Evolutionary conservation across 2,113 vertebrate genomes (phyloP).

Genomic region (Grantiella picta): DNA sequence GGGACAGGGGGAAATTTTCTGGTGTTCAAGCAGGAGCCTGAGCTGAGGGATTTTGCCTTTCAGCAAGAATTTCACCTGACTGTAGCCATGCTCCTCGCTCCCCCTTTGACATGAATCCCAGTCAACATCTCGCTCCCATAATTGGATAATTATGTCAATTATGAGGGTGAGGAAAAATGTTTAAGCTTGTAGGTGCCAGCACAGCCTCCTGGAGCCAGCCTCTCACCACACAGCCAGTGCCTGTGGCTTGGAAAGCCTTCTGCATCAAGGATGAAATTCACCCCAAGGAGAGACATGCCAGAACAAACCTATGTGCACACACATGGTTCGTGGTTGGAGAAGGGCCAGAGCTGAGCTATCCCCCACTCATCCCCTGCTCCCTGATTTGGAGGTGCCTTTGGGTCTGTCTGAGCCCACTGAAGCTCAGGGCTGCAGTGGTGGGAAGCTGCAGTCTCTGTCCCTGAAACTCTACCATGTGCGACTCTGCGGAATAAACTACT

Average conservation of each 20-base stretch:
- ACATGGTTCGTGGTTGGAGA: fast-evolving
- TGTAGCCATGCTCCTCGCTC: background rate
- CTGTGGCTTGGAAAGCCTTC: background rate
- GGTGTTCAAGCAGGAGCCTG: background rate
- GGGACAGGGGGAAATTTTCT: background rate
- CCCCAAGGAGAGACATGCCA: background rate
- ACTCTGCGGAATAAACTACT: background rate
- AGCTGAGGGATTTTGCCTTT: background rate
- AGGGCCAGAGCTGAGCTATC: background rate
- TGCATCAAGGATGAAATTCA: background rate
- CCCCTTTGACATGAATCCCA: background rate
- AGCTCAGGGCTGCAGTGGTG: background rate
- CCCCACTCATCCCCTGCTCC: background rate
- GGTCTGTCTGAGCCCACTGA: background rate
- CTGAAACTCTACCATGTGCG: fast-evolving
- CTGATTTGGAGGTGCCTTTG: background rate
- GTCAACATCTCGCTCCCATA: background rate
- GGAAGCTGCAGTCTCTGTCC: background rate
- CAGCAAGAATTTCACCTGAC: background rate
- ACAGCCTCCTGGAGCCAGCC: background rate
- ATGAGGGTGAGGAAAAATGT: background rate
- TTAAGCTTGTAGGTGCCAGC: background rate
- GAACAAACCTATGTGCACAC: background rate
- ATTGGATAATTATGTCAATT: constrained; percentile 28
- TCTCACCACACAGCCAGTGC: background rate